Evolutionary conservation across 1,140 invertebrate species (phyloP).

Genomic region (Amyelois transitella): DNA sequence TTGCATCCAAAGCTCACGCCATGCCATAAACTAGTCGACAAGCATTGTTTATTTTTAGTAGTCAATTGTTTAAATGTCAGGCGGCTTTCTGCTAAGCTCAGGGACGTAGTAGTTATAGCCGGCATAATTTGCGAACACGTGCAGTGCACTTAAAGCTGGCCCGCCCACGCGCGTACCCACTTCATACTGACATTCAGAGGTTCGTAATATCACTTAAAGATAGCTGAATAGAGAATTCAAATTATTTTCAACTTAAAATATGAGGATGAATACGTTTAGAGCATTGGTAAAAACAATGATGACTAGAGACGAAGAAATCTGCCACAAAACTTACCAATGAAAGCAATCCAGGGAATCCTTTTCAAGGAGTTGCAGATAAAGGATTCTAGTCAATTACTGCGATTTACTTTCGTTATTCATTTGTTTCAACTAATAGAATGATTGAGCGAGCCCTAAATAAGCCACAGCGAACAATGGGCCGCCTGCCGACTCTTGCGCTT

Average conservation of each 20-base stretch:
- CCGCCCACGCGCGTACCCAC: neutral
- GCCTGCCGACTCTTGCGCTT: constrained; percentile 9
- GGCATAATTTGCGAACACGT: neutral
- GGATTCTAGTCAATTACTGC: neutral
- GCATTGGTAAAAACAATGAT: too few species aligned
- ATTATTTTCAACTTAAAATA: too few species aligned
- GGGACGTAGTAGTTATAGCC: neutral
- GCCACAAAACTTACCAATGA: neutral
- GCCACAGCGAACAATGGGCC: neutral
- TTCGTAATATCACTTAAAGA: neutral
- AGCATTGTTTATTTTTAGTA: neutral
- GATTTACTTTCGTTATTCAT: neutral
- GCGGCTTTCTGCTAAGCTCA: neutral
- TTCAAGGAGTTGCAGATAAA: neutral
- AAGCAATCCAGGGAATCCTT: neutral
- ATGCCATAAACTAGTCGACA: neutral
- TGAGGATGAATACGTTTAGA: too few species aligned
- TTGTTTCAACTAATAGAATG: neutral
- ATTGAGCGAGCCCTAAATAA: neutral
- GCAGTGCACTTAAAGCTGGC: neutral
- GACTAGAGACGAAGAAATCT: neutral
- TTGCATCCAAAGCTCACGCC: neutral
- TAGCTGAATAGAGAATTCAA: too few species aligned
- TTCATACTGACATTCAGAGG: neutral
- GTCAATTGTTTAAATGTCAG: neutral